Base-by-base conservation (phyloP, 2,113 vertebrate species). In the Dermatemys mawii region DNA sequence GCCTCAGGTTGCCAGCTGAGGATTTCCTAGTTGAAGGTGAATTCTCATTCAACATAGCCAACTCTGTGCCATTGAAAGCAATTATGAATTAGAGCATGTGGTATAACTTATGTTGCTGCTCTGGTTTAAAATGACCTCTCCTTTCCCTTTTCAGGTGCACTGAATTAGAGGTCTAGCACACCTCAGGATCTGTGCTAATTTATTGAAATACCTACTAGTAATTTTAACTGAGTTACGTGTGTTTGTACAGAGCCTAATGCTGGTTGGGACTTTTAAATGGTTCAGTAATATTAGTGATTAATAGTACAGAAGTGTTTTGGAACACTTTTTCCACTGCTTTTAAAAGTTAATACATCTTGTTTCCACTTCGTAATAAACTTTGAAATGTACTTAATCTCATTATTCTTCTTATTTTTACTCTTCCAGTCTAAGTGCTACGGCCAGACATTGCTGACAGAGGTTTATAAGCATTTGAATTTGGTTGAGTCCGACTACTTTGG, bases 401-500 rank as follows among this genome's bases (percentile, higher is more conserved):
- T 32, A 2, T 80, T 1, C 32, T 73, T 14, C 51, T 83, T 79
- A 70, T 81, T 22, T 90, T 86, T 49, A 11, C 44, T 92, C 96
- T 92, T 96, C 35, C 94, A 99, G 99, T 97, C 98, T 8, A 99
- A 98, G 93, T 97, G 96, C 21, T 90, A 98, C 0, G 99, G 99
- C 82, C 99, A 99, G 97, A 70, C 90, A 0, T 93, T 99, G 60
- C 90, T 99, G 96, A 97, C 97, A 21, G 98, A 99, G 41, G 98
- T 99, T 96, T 99, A 99, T 98, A 97, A 97, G 94, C 98, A 97
- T 94, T 97, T 99, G 95, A 99, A 99, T 97, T 98, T 99, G 97
- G 98, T 99, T 17, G 99, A 99, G 94, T 98, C 98, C 0, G 99
- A 99, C 98, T 99, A 99, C 97, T 99, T 99, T 93, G 99, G 99